These are phyloP conservation scores for Drosophila sucinea DNA, from an alignment of 1,140 invertebrate species.

Conservation along the genomic window DNA sequence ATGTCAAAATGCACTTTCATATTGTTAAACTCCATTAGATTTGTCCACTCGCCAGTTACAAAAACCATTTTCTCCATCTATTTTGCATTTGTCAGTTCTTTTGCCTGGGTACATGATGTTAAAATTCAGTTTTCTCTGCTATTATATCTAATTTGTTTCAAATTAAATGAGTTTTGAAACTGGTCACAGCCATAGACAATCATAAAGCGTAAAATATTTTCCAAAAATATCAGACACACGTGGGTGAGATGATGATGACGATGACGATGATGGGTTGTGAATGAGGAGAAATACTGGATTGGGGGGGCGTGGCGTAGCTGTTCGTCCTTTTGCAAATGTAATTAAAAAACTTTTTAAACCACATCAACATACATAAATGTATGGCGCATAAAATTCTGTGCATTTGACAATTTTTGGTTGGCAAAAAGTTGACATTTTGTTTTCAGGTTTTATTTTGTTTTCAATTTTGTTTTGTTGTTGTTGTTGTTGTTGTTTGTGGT, in stretches of 20 bases:
- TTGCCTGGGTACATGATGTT: slow-evolving; percentile 18
- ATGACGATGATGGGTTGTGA: slow-evolving; percentile 12
- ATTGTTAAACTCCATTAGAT: not conserved
- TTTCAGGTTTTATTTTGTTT: not conserved
- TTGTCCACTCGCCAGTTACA: not conserved
- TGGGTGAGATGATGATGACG: slow-evolving; percentile 15
- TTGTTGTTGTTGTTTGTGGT: slow-evolving; percentile 13
- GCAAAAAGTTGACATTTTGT: slow-evolving; percentile 72
- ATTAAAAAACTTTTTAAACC: slow-evolving; percentile 79
- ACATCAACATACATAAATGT: slow-evolving; percentile 81
- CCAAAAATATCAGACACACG: slow-evolving; percentile 17
- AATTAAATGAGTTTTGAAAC: slow-evolving; percentile 76
- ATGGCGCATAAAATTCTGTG: slow-evolving; percentile 71
- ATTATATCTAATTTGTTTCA: slow-evolving; percentile 73
- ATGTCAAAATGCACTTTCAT: too few relatives aligned
- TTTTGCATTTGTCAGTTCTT: slow-evolving; percentile 24
- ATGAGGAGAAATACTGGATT: not conserved
- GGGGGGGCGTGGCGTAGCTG: not conserved
- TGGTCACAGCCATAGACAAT: slow-evolving; percentile 56
- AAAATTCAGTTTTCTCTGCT: slow-evolving; percentile 51
- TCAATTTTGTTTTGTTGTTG: slow-evolving; percentile 16
- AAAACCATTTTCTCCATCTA: slow-evolving; percentile 3
- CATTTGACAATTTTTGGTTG: slow-evolving; percentile 78
- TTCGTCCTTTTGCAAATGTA: slow-evolving; percentile 63
- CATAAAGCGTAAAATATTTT: slow-evolving; percentile 57